Percentiles rank a stretch among this genome's conserved stretches.
phyloP scores from a whole-genome alignment of 2,797 vertebrate species.

The Crenichthys baileyi region DNA sequence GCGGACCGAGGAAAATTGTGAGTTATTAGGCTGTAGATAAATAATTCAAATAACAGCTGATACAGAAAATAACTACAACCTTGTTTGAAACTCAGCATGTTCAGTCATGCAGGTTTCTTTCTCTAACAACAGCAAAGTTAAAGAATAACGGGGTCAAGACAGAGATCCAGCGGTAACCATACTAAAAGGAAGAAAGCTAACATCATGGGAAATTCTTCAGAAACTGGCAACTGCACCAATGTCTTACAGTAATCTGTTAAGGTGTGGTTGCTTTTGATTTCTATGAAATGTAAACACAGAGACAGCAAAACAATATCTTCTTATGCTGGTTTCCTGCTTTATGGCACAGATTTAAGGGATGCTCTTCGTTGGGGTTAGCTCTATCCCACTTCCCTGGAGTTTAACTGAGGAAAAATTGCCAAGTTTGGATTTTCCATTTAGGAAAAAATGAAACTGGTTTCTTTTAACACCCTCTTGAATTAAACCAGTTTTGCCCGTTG shows the following conservation, averaged over 20 bases:
- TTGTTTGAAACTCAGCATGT: not conserved
- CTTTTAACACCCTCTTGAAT: not conserved
- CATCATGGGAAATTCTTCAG: not conserved
- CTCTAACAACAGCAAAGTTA: not conserved
- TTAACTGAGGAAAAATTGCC: not conserved
- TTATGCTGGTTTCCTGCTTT: not conserved
- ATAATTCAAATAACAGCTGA: not conserved
- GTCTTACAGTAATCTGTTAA: not conserved
- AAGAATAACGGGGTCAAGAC: not conserved
- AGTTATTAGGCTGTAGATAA: too few species aligned
- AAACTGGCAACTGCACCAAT: not conserved
- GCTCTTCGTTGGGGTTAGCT: not conserved
- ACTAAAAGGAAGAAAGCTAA: not conserved
- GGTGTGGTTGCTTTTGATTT: not conserved
- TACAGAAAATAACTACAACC: not conserved
- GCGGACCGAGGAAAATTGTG: too few species aligned
- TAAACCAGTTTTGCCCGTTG: conserved; percentile 2
- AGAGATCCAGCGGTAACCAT: not conserved
- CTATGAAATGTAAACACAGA: not conserved
- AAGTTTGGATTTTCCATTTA: not conserved
- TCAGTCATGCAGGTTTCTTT: too few species aligned
- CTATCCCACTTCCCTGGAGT: not conserved
- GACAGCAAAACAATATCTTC: not conserved
- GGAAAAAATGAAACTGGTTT: not conserved
- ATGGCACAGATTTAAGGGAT: not conserved